phyloP scores from a whole-genome alignment of 1,140 invertebrate genomes.

The Leucophenga varia region DNA sequence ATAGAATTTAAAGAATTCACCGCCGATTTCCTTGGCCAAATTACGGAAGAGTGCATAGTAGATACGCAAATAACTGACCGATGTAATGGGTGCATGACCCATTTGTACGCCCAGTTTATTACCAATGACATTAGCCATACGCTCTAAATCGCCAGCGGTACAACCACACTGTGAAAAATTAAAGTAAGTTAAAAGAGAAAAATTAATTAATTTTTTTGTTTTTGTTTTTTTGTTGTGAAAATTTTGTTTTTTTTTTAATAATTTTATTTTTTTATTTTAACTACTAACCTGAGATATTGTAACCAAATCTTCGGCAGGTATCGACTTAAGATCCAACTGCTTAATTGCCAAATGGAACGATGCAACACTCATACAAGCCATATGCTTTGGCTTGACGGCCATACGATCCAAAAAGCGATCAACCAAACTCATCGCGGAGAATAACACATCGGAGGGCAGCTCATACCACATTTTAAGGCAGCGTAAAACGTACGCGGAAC shows the following conservation, averaged over 20 bases:
- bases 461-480: constrained; percentile 83
- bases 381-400: constrained; percentile 62
- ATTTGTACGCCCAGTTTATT: constrained; percentile 69
- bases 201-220: too few relatives aligned
- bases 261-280: too few relatives aligned
- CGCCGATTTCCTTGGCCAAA: constrained; percentile 58
- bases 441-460: constrained; percentile 73
- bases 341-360: constrained; percentile 56
- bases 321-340: constrained; percentile 50
- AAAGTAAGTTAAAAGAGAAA: too few relatives aligned
- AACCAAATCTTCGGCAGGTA: constrained; percentile 54
- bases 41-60: constrained; percentile 64
- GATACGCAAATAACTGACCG: constrained; percentile 68
- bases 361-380: constrained; percentile 56
- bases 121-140: constrained; percentile 72
- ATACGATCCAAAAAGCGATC: constrained; percentile 74
- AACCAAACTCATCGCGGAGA: constrained; percentile 74
- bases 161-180: constrained; percentile 74
- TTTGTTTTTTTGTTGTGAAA: too few relatives aligned
- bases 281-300: constrained; percentile 53
- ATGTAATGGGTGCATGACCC: constrained; percentile 62
- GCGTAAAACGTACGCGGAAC: constrained; percentile 74
- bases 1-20: constrained; percentile 57
- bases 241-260: too few relatives aligned
- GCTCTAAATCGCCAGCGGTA: constrained; percentile 69